Conservation (phyloP, 2,113 vertebrate species). For the Microcebus lehilahytsara region DNA sequence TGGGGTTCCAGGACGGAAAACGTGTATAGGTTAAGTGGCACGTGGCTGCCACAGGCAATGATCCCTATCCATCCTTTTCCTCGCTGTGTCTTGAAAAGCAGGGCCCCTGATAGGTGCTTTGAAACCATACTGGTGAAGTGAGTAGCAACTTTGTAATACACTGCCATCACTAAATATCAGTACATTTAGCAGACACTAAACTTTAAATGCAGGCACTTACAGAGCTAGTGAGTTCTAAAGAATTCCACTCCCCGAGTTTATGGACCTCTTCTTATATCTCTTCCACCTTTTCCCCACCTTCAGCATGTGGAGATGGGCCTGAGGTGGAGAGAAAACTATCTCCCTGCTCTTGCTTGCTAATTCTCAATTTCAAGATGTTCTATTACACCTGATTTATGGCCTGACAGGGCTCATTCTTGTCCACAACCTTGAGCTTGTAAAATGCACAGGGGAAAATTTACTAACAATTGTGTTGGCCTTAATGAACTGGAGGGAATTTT, state of each 20-base stretch:
- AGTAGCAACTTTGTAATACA: constrained; percentile 7
- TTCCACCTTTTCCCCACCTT: constrained; percentile 57
- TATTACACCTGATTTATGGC: constrained; percentile 90
- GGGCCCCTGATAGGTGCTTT: neutral
- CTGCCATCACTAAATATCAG: neutral
- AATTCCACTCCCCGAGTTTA: neutral
- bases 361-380: constrained; percentile 81
- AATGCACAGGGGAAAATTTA: constrained; percentile 81
- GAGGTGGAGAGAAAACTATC: constrained; percentile 71
- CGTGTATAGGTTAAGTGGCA: too few relatives aligned
- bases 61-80: neutral
- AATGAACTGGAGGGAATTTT: constrained; percentile 70
- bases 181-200: constrained; percentile 25
- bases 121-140: neutral
- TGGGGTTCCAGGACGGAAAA: neutral
- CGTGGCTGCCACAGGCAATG: neutral
- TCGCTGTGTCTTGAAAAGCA: neutral
- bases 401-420: constrained; percentile 83
- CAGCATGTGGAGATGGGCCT: constrained; percentile 77
- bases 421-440: constrained; percentile 86
- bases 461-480: constrained; percentile 76
- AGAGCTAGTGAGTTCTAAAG: neutral
- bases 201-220: neutral
- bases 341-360: constrained; percentile 73
- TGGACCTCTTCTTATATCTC: neutral